Evolutionary conservation across 2,888 invertebrate genomes (phyloP), one percentile per base, ranked within the genome.

Genomic region (Trichogramma evanescens): DNA sequence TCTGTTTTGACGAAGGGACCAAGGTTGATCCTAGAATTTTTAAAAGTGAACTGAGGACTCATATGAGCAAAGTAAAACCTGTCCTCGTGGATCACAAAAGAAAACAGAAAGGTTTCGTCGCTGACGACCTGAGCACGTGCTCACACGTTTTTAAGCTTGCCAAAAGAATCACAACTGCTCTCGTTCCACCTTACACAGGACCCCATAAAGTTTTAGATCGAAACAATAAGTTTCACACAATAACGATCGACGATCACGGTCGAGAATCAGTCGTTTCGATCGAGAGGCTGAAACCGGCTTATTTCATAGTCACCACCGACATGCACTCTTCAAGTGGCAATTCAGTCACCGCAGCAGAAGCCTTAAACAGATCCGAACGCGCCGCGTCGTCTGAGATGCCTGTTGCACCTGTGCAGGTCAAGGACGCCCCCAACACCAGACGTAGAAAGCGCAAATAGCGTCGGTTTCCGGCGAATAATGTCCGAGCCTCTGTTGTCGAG

Each of bases 181-280:
- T 67, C 3, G 63, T 65, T 41, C 61, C 52, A 8, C 66, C 64
- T 4, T 67, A 66, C 53, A 58, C 58, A 6, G 67, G 67, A 0
- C 66, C 66, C 0, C 65, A 44, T 52, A 46, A 48, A 39, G 63
- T 66, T 6, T 13, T 65, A 5, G 44, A 38, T 6, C 56, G 65
- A 3, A 8, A 42, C 8, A 51, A 54, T 6, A 62, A 61, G 13
- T 26, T 26, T 2, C 51, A 7, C 2, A 13, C 6, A 2, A 7
- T 10, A 2, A 13, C 7, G 2, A 10, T 49, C 9, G 49, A 49
- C 6, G 10, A 10, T 2, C 9, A 49, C 10, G 49, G 49, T 2
- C 6, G 7, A 7, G 6, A 9, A 10, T 7, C 6, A 2, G 9
- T 13, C 9, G 13, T 49, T 7, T n/a, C 8, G 2, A 13, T 49